Evolutionary conservation across 2,113 vertebrate species (phyloP).

Genomic region (Ornithorhynchus anatinus): DNA sequence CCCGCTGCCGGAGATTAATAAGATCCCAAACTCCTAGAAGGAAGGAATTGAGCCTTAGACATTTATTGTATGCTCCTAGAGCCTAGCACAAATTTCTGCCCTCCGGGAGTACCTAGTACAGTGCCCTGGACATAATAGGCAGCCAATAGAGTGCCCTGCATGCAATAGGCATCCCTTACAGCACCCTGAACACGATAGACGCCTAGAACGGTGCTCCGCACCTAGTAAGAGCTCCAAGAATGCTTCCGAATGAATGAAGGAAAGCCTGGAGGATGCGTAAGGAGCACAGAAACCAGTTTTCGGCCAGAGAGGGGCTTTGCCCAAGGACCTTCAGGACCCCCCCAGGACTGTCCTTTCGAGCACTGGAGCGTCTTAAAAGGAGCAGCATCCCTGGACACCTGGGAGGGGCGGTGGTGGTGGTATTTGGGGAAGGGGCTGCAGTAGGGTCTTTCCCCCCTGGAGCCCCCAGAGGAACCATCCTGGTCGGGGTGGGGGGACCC

Average conservation of each 20-base stretch:
- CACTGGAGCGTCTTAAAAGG: neutral
- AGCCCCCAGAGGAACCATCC: neutral
- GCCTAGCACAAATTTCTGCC: no score
- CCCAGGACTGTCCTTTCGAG: neutral
- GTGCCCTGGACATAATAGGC: no score
- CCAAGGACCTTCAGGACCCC: no score
- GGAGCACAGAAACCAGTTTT: neutral
- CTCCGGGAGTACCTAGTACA: no score
- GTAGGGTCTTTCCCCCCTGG: neutral
- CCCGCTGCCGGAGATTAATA: no score
- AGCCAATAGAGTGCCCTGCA: no score
- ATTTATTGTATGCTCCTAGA: no score
- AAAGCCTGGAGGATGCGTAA: neutral
- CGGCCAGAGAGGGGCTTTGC: fast-evolving
- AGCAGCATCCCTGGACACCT: neutral
- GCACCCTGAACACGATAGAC: no score
- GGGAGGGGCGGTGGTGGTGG: fast-evolving
- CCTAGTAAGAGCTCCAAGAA: fast-evolving
- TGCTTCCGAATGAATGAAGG: fast-evolving
- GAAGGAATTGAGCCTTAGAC: no score
- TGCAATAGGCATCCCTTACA: no score
- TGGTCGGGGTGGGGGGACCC: fast-evolving
- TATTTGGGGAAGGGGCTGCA: fast-evolving
- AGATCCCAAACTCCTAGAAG: no score
- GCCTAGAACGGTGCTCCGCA: no score